Conservation (phyloP, 1,140 invertebrate species). For the Pachypsylla venusta region DNA sequence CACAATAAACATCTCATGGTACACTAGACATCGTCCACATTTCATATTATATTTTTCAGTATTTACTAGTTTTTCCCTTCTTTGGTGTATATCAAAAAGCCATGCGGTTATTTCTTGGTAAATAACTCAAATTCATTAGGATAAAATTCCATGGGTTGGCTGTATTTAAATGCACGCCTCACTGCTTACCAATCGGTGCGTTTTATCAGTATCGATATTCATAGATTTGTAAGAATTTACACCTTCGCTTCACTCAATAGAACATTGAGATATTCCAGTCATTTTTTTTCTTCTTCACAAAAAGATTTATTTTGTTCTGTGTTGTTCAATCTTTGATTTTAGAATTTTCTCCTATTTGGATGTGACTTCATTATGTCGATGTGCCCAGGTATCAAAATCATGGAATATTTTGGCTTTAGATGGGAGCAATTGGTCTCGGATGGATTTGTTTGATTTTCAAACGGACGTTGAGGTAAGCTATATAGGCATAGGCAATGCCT, state of each 20-base stretch:
- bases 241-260: background rate
- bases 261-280: background rate
- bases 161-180: background rate
- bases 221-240: background rate
- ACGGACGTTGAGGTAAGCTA: conserved; percentile 80
- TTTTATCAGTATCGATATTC: background rate
- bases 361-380: conserved; percentile 91
- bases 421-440: conserved; percentile 98
- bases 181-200: background rate
- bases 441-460: conserved; percentile 97
- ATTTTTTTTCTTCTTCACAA: too few relatives aligned
- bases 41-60: too few relatives aligned
- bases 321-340: conserved; percentile 25
- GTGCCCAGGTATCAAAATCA: conserved; percentile 89
- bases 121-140: too few relatives aligned
- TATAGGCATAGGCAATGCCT: background rate
- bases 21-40: too few relatives aligned
- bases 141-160: too few relatives aligned
- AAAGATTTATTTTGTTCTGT: background rate
- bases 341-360: conserved; percentile 97
- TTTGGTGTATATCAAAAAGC: too few relatives aligned
- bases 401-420: conserved; percentile 97
- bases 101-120: too few relatives aligned
- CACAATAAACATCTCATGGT: too few relatives aligned
- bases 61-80: too few relatives aligned